Conservation (phyloP, 2,113 vertebrate genomes). For the Physeter macrocephalus region DNA sequence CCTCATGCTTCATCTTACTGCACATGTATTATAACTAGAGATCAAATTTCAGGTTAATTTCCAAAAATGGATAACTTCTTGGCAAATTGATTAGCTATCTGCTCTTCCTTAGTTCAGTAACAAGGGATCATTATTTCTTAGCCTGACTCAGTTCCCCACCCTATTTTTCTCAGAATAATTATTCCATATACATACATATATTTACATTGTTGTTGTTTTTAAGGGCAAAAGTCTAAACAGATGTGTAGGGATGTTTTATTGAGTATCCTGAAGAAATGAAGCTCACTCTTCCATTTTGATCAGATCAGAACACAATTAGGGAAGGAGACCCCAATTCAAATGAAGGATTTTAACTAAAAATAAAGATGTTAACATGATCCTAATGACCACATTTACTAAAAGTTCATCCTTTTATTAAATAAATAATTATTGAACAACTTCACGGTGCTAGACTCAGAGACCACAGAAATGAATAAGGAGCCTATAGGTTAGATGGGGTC, state of each 20-base stretch:
- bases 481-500: not conserved
- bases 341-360: not conserved
- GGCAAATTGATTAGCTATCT: not conserved
- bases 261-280: not conserved
- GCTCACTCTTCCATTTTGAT: not conserved
- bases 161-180: not conserved
- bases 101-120: not conserved
- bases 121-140: not conserved
- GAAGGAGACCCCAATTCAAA: not conserved
- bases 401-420: not conserved
- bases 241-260: not conserved
- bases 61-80: not conserved
- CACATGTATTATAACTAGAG: not conserved
- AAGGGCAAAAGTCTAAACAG: not conserved
- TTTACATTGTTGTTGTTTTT: not conserved
- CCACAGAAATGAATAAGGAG: not conserved
- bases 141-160: not conserved
- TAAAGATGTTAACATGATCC: not conserved
- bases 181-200: not conserved
- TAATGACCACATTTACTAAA: not conserved
- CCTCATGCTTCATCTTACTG: not conserved
- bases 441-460: not conserved
- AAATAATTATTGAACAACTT: not conserved
- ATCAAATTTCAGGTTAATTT: constrained; percentile 23
- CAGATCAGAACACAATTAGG: not conserved